Percentiles rank a stretch among this genome's conserved stretches.
Conservation (phyloP, 2,888 invertebrate species). For the Tetramorium bicarinatum region DNA sequence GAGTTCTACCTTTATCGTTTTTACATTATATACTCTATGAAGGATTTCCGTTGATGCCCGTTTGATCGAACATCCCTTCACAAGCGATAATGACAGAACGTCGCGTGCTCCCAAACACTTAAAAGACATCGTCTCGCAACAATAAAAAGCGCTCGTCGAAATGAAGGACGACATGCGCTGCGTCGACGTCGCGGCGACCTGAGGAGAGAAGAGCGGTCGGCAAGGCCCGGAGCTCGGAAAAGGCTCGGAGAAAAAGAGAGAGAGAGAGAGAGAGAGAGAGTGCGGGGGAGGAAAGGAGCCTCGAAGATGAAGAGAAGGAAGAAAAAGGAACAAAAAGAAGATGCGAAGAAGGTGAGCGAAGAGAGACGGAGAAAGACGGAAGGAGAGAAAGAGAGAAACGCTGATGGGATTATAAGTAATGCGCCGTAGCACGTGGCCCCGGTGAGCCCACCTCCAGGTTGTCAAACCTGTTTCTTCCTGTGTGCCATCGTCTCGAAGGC, state of each 20-base stretch:
- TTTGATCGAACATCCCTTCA: slow-evolving; percentile 32
- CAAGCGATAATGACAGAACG: slow-evolving; percentile 45
- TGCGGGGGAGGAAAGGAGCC: slow-evolving; percentile 62
- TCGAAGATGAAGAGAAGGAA: slow-evolving; percentile 58
- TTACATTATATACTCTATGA: not conserved
- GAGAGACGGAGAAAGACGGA: slow-evolving; percentile 57
- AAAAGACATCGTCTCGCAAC: slow-evolving; percentile 54
- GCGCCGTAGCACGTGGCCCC: slow-evolving; percentile 85
- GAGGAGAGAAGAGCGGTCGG: slow-evolving; percentile 44
- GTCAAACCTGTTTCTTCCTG: slow-evolving; percentile 85
- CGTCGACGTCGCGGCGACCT: slow-evolving; percentile 40
- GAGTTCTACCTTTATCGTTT: not conserved
- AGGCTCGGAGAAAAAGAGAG: slow-evolving; percentile 64
- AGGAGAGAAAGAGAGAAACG: slow-evolving; percentile 72
- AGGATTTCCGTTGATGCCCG: not conserved
- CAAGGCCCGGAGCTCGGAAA: slow-evolving; percentile 53
- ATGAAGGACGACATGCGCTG: slow-evolving; percentile 55
- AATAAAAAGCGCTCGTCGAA: slow-evolving; percentile 52
- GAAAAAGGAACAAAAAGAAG: slow-evolving; percentile 54
- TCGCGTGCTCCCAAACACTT: slow-evolving; percentile 54
- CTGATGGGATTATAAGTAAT: slow-evolving; percentile 86
- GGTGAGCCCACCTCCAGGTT: slow-evolving; percentile 83
- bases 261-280: slow-evolving; percentile 63
- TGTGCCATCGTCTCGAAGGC: slow-evolving; percentile 77
- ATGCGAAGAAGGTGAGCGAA: slow-evolving; percentile 44